Evolutionary conservation across 2,888 invertebrate species (phyloP).

Genomic region (Miltochrista miniata): DNA sequence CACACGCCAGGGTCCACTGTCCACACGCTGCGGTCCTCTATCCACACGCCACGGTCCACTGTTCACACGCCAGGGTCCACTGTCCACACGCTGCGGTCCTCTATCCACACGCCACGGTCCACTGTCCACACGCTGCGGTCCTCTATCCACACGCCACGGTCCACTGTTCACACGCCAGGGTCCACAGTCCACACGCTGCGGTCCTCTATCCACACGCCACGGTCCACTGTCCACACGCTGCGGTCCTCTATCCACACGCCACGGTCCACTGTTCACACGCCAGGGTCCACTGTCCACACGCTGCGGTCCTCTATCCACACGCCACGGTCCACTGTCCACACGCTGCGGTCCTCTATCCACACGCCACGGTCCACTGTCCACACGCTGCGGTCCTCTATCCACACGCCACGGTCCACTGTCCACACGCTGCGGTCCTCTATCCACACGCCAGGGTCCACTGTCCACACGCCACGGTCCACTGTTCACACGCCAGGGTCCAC

Average conservation of each 20-base stretch:
- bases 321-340: too few relatives aligned
- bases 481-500: too few relatives aligned
- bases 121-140: constrained; percentile 93
- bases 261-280: constrained; percentile 97
- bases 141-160: constrained; percentile 98
- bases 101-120: constrained; percentile 24
- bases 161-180: constrained; percentile 97
- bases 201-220: too few relatives aligned
- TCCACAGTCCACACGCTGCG: constrained; percentile 46
- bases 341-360: too few relatives aligned
- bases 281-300: constrained; percentile 84
- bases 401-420: too few relatives aligned
- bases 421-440: too few relatives aligned
- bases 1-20: constrained; percentile 86
- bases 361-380: too few relatives aligned
- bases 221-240: constrained; percentile 91
- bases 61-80: constrained; percentile 93
- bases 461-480: background rate
- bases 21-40: constrained; percentile 97
- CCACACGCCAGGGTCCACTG: background rate
- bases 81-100: too few relatives aligned
- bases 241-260: constrained; percentile 98
- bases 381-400: too few relatives aligned
- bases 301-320: too few relatives aligned
- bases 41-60: constrained; percentile 98